Percentiles rank a stretch among this genome's conserved stretches.
phyloP scores from a whole-genome alignment of 2,888 invertebrate species.

The Eupelmus urozonus region DNA sequence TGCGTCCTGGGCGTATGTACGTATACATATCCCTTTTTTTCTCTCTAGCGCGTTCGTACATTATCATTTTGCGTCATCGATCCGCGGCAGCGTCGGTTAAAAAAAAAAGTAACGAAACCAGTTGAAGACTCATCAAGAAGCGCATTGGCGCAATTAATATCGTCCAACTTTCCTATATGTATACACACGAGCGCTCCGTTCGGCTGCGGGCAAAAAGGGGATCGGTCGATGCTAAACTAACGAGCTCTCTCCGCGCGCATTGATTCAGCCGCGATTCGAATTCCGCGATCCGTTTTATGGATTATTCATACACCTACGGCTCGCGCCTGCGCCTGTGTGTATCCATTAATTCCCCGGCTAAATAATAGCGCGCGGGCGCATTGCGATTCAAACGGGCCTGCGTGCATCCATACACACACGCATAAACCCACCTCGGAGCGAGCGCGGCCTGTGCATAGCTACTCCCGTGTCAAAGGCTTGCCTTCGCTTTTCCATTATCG shows the following conservation, averaged over 20 bases:
- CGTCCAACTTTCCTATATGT: too few species aligned
- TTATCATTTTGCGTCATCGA: conserved; percentile 5
- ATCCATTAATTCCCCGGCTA: background rate
- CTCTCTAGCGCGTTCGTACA: background rate
- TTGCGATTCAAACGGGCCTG: background rate
- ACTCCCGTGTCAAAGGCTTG: background rate
- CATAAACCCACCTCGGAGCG: too few species aligned
- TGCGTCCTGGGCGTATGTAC: background rate
- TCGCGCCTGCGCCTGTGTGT: background rate
- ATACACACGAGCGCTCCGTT: too few species aligned
- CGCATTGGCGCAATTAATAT: background rate
- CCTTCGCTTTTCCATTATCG: background rate
- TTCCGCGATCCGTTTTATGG: background rate
- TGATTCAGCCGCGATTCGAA: too few species aligned
- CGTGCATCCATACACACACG: background rate
- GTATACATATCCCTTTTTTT: background rate
- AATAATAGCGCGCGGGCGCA: conserved; percentile 6
- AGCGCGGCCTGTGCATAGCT: too few species aligned
- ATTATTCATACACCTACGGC: background rate
- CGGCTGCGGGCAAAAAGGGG: too few species aligned
- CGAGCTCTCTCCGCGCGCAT: too few species aligned
- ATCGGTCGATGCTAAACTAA: too few species aligned
- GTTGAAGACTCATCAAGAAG: too few species aligned
- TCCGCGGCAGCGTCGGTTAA: too few species aligned
- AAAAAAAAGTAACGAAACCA: too few species aligned